A percentile compares a stretch with the other conserved stretches of the same genome.
Conservation (phyloP, 2,113 vertebrate species). For the Cichladusa arquata region DNA sequence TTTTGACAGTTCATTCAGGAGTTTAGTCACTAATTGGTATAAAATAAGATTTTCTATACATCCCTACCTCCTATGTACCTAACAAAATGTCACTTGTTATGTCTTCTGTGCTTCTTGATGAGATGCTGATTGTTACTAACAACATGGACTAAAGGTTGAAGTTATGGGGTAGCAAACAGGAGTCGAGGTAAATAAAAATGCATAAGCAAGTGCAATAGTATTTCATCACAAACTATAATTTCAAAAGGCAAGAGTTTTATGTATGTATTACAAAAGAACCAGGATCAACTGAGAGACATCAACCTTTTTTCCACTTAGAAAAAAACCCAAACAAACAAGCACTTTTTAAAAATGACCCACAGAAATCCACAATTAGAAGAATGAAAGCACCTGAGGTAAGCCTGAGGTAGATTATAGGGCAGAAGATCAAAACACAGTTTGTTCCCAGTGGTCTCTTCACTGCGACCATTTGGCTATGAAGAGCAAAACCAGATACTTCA, state of each 20-base stretch:
- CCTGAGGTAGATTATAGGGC: not conserved
- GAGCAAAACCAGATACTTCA: not conserved
- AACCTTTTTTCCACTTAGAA: not conserved
- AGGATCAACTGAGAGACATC: not conserved
- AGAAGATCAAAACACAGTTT: not conserved
- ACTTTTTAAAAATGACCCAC: not conserved
- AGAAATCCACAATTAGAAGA: not conserved
- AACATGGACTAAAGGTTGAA: not conserved
- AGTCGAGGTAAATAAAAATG: not conserved
- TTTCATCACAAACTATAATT: not conserved
- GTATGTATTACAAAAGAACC: not conserved
- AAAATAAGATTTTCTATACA: not conserved
- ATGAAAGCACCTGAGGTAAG: not conserved
- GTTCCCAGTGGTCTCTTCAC: not conserved
- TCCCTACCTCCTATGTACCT: not conserved
- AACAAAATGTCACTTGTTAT: not conserved
- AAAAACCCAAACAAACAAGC: not conserved
- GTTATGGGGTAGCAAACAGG: not conserved
- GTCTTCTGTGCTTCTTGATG: not conserved
- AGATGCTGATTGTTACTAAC: not conserved
- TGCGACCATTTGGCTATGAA: not conserved
- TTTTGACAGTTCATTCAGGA: not conserved
- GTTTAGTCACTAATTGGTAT: not conserved
- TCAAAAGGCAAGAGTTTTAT: not conserved
- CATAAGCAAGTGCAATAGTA: not conserved